Percentiles rank a stretch among this genome's conserved stretches.
phyloP scores from a whole-genome alignment of 2,888 invertebrate species.

The Diachrysia chrysitis region DNA sequence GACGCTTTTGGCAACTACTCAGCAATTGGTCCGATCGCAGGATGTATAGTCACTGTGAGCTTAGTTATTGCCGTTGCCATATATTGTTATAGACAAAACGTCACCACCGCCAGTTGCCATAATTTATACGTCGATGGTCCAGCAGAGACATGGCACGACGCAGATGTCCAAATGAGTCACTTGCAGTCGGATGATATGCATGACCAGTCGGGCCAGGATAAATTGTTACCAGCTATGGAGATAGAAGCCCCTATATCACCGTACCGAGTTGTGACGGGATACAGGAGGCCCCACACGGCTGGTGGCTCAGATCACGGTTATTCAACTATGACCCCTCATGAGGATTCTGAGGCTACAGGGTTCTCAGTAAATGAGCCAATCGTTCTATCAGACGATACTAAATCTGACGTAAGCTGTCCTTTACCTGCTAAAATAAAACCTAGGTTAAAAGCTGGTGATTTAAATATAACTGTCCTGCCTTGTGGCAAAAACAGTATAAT shows the following conservation, averaged over 20 bases:
- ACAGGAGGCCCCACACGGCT: conserved; percentile 92
- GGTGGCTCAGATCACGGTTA: conserved; percentile 98
- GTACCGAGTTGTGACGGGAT: conserved; percentile 95
- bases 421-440: conserved; percentile 85
- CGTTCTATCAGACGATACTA: conserved; percentile 86
- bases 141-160: conserved; percentile 87
- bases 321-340: conserved; percentile 97
- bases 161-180: conserved; percentile 92
- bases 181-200: conserved; percentile 92
- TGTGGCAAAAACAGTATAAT: conserved; percentile 90
- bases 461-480: conserved; percentile 86
- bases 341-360: conserved; percentile 95
- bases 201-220: conserved; percentile 91
- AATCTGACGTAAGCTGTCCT: conserved; percentile 89
- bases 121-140: conserved; percentile 86
- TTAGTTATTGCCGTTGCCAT: conserved; percentile 94
- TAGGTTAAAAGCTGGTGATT: conserved; percentile 78
- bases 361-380: conserved; percentile 92
- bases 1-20: conserved; percentile 90
- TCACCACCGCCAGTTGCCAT: conserved; percentile 85
- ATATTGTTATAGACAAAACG: conserved; percentile 94
- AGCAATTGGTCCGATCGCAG: conserved; percentile 96
- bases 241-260: conserved; percentile 94
- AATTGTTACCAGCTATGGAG: conserved; percentile 89
- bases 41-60: conserved; percentile 94